A percentile compares a stretch with the other conserved stretches of the same genome.
Evolutionary conservation across 2,113 vertebrate genomes (phyloP).

Genomic region (Catharus fuscescens): DNA sequence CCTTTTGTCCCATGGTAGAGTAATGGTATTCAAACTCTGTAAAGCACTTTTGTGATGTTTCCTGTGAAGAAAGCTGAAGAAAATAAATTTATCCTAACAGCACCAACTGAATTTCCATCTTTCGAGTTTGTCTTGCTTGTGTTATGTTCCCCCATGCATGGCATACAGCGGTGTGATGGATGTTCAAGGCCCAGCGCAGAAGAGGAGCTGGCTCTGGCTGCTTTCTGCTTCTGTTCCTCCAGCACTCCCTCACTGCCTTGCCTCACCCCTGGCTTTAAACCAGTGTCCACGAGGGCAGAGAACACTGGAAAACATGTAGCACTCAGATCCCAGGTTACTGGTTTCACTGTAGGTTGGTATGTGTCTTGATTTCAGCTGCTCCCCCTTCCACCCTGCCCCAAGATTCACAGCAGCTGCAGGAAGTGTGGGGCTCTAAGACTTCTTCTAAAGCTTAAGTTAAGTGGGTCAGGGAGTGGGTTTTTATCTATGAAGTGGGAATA

Average conservation of each 20-base stretch:
- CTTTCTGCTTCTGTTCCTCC: neutral
- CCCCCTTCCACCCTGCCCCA: neutral
- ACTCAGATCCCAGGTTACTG: neutral
- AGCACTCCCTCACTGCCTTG: neutral
- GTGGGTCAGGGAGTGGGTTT: neutral
- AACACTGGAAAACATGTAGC: neutral
- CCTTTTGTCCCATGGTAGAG: neutral
- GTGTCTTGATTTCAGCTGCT: neutral
- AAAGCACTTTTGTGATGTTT: slow-evolving; percentile 54
- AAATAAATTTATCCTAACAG: slow-evolving; percentile 57
- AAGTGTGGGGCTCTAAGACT: neutral
- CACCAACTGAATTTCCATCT: neutral
- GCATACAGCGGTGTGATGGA: accelerated
- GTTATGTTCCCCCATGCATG: neutral
- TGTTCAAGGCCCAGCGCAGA: accelerated
- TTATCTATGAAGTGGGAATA: neutral
- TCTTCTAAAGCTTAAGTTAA: neutral
- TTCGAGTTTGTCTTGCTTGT: neutral
- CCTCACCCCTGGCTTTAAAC: neutral
- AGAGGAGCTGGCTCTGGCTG: neutral
- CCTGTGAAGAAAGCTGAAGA: slow-evolving; percentile 49
- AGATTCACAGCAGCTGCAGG: neutral
- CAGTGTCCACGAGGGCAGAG: neutral
- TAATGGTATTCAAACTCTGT: slow-evolving; percentile 33
- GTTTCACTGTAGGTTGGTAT: neutral